Conservation (phyloP, 2,797 vertebrate species). For the Allobates femoralis region DNA sequence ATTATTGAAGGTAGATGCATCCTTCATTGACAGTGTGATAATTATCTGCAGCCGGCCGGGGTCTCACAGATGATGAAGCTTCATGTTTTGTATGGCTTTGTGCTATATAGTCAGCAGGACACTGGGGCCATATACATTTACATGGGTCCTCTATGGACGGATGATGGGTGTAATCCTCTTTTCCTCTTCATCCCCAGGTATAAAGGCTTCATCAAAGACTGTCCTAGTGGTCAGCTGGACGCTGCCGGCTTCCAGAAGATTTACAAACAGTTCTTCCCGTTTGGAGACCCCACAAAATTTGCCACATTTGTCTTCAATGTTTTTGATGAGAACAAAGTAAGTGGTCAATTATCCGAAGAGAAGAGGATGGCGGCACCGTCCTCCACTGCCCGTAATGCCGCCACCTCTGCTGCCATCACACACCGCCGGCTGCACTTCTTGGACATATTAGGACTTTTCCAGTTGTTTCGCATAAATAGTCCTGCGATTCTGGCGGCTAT, state of each 20-base stretch:
- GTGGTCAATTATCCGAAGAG: conserved; percentile 29
- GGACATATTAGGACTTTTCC: too few species aligned
- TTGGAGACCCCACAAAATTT: conserved; percentile 97
- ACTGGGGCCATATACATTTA: too few species aligned
- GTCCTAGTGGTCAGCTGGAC: conserved; percentile 96
- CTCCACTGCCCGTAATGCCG: too few species aligned
- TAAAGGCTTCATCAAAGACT: conserved; percentile 99
- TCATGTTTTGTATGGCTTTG: background rate
- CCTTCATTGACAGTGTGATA: background rate
- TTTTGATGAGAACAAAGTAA: conserved; percentile 98
- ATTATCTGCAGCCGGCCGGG: background rate
- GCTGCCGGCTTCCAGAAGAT: conserved; percentile 98
- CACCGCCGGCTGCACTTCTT: too few species aligned
- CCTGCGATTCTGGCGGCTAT: too few species aligned
- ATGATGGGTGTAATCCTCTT: background rate
- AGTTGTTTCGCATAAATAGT: too few species aligned
- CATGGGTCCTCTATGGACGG: background rate
- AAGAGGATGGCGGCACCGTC: too few species aligned
- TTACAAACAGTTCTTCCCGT: conserved; percentile 99
- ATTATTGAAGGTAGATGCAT: background rate
- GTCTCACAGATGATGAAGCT: background rate
- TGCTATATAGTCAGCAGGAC: too few species aligned
- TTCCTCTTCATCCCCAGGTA: conserved; percentile 80
- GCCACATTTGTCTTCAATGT: conserved; percentile 99
- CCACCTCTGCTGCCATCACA: too few species aligned